Conservation (phyloP, 2,113 vertebrate species). For the Vidua chalybeata region DNA sequence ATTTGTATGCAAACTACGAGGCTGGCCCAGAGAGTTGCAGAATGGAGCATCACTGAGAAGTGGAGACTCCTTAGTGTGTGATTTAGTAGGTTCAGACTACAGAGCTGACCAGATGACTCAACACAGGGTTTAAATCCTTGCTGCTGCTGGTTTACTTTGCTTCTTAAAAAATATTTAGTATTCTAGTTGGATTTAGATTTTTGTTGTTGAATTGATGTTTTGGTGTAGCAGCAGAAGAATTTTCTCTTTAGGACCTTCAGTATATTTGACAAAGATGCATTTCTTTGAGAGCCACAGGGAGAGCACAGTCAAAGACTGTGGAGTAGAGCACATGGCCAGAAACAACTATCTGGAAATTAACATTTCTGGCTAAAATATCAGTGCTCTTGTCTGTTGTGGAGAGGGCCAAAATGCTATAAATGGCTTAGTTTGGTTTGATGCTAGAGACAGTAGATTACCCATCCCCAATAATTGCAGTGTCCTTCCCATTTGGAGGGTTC, state of each 20-base stretch:
- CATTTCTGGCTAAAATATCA: not conserved
- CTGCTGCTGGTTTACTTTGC: not conserved
- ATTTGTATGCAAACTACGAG: not conserved
- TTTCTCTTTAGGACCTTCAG: not conserved
- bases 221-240: not conserved
- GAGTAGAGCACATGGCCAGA: not conserved
- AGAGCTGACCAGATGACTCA: not conserved
- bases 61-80: accelerated
- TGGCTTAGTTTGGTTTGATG: not conserved
- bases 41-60: not conserved
- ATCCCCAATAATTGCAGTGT: not conserved
- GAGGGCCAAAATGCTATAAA: not conserved
- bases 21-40: not conserved
- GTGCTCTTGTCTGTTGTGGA: not conserved
- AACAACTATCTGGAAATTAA: not conserved
- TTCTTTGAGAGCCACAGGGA: not conserved
- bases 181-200: not conserved
- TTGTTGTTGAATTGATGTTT: not conserved
- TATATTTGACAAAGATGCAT: not conserved
- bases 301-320: not conserved
- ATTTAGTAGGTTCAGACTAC: not conserved
- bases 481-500: not conserved
- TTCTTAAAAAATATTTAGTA: not conserved
- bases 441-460: not conserved
- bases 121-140: not conserved